Evolutionary conservation across 2,797 vertebrate genomes (phyloP).

Genomic region (Thamnophis elegans): DNA sequence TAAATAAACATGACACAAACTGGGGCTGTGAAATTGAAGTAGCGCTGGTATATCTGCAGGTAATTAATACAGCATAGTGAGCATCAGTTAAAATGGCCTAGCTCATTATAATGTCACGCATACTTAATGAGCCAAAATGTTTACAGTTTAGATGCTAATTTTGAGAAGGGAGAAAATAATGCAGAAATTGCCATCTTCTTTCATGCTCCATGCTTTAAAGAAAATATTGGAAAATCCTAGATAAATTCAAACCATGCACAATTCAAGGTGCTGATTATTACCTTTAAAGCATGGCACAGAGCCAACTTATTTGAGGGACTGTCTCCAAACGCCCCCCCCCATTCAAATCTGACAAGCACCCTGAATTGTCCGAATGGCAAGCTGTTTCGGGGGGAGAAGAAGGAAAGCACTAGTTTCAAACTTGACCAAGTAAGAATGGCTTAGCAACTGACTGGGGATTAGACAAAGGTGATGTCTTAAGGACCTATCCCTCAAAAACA

Average conservation of each 20-base stretch:
- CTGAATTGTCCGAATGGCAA: neutral
- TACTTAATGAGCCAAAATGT: neutral
- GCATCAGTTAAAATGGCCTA: constrained; percentile 24
- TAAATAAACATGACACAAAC: constrained; percentile 28
- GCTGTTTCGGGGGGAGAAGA: neutral
- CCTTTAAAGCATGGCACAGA: neutral
- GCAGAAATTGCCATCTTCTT: neutral
- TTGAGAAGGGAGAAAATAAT: neutral
- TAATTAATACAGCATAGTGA: constrained; percentile 50
- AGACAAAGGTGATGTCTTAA: neutral
- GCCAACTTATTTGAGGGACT: neutral
- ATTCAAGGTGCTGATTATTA: neutral
- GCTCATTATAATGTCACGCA: constrained; percentile 24
- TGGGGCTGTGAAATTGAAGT: constrained; percentile 46
- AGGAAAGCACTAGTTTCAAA: neutral
- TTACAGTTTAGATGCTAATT: constrained; percentile 1
- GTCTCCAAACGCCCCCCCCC: neutral
- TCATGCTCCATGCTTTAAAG: neutral
- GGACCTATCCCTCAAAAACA: neutral
- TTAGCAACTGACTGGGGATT: neutral
- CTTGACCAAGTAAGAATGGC: neutral
- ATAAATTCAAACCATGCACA: neutral
- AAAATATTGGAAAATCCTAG: neutral
- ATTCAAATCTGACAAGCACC: neutral
- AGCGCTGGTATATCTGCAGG: constrained; percentile 9